These are phyloP conservation scores for Brachionus asplanchnoidis DNA, from an alignment of 1,140 invertebrate genomes.

Conservation along the genomic window DNA sequence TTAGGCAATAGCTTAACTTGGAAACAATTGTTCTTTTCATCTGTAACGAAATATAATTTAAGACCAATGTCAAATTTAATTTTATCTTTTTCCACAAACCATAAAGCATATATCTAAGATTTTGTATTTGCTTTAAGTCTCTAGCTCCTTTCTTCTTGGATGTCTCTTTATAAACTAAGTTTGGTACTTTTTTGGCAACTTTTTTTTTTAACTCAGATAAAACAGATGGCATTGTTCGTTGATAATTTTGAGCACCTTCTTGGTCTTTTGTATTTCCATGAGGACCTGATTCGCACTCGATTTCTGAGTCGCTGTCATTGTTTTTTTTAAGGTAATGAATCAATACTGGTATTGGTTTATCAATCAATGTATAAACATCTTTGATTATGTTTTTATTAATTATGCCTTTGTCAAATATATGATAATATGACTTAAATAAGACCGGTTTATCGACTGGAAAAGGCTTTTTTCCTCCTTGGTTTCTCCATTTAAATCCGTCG, in stretches of 20 bases:
- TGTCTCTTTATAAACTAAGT: not conserved
- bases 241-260: not conserved
- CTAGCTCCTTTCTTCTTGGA: not conserved
- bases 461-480: not conserved
- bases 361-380: not conserved
- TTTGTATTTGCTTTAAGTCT: not conserved
- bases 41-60: not conserved
- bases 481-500: not conserved
- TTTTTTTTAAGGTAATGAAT: not conserved
- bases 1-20: no score
- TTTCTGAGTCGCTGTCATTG: not conserved
- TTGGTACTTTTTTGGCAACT: not conserved
- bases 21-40: no score
- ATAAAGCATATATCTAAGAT: not conserved
- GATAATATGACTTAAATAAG: constrained; percentile 1
- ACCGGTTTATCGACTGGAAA: not conserved
- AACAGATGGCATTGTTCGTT: not conserved
- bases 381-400: not conserved
- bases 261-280: not conserved
- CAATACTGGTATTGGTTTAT: not conserved
- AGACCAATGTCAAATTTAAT: no score
- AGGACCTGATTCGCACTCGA: not conserved
- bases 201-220: not conserved
- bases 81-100: no score
- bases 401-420: not conserved